phyloP scores from a whole-genome alignment of 2,113 vertebrate species.

The Myotis davidii region DNA sequence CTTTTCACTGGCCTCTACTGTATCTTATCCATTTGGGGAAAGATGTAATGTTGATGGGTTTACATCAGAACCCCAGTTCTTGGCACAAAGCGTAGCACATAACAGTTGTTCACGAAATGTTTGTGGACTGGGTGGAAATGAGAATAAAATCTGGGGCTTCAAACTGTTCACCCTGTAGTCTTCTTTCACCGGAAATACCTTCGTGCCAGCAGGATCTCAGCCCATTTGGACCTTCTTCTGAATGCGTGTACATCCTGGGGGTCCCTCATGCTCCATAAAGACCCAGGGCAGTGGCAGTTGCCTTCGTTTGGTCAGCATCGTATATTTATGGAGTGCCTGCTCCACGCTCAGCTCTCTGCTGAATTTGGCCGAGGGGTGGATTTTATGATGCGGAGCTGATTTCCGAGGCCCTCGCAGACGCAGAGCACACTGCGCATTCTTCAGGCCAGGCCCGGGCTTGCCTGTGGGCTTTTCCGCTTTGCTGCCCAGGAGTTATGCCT shows the following conservation, averaged over 20 bases:
- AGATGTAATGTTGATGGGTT: background rate
- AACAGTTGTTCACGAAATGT: background rate
- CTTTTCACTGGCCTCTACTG: background rate
- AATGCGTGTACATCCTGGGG: background rate
- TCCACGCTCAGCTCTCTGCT: background rate
- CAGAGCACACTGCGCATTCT: background rate
- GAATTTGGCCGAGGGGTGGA: background rate
- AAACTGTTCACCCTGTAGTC: background rate
- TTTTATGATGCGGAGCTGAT: background rate
- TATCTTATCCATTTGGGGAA: background rate
- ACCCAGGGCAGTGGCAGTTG: background rate
- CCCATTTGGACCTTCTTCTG: background rate
- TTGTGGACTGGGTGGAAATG: background rate
- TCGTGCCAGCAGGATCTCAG: background rate
- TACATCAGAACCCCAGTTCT: background rate
- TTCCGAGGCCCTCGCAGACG: background rate
- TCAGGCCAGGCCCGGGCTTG: background rate
- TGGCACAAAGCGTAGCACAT: background rate
- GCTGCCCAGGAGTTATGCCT: background rate
- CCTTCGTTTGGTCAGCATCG: background rate
- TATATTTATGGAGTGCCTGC: background rate
- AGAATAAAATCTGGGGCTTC: background rate
- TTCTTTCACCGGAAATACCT: background rate
- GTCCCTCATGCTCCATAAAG: accelerated
- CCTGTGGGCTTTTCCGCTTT: conserved; percentile 20